Evolutionary conservation across 2,888 invertebrate species (phyloP), one percentile per base, ranked within the genome.

Genomic region (Dermolepida albohirtum): DNA sequence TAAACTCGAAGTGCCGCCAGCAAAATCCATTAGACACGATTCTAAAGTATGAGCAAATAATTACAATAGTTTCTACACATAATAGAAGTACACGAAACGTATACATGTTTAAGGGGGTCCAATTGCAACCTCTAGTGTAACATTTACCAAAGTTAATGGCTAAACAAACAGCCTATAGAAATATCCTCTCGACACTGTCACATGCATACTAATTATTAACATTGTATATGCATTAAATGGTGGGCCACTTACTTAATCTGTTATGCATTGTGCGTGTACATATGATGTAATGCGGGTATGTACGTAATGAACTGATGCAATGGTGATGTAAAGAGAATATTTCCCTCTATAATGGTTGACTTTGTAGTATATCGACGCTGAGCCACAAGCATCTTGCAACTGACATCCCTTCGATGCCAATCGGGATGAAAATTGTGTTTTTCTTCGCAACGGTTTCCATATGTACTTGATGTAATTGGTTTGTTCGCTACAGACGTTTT

Each of bases 141-240:
- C 80, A 80, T 78, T 80, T 78, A 77, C 79, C 70, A 75, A 55
- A 79, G 77, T 76, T 80, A 80, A 81, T 81, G 80, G 78, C 71
- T 78, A 50, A 72, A 75, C 75, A 81, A 81, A 81, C 75, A 80
- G 66, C 44, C 44, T 44, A 34, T 44, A 44, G 59, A 59, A 47
- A 59, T 44, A 59, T 8, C 27, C 44, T 29, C 59, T 47, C 44
- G 29, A 41, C 59, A 40, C 41, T 41, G 47, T 65, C 65, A 34
- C 65, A 47, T 40, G 55, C 66, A 57, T 66, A 66, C 57, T 49
- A 54, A 65, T 54, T 54, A 65, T 54, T 52, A 55, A 52, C 51
- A 47, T 40, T 55, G 66, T 66, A 40, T 44, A 34, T 43, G 29
- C 34, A 27, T 41, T 41, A 41, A 12, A 29, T 14, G 14, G 44